Base-by-base conservation (phyloP, 2,797 vertebrate species). In the Glossophaga mutica region DNA sequence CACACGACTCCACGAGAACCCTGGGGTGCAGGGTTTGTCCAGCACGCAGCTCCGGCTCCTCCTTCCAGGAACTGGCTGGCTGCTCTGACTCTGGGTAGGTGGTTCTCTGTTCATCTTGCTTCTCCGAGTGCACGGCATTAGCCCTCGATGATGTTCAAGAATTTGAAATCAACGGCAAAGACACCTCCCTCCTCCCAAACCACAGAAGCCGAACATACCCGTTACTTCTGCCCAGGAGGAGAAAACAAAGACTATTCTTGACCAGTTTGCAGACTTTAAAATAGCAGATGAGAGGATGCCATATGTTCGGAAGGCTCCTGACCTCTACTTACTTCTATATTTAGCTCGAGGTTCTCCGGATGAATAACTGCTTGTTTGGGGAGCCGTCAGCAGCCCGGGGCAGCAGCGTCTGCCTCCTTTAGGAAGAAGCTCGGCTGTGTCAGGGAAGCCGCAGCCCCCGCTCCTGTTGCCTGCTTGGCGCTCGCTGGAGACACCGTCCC, bases 201-300 rank as follows among this genome's bases (percentile, higher is more conserved):
- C 34, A 3, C 62, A 9, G 0, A 21, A 10, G 24, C 86, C 34
- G 1, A 15, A 29, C 1, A 0, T 2, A 19, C 0, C 22, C 50
- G 34, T 19, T 18, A 7, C 76, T 59, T 57, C 8, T 2, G 37
- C 81, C 29, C 22, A 18, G 24, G 39, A 10, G 39, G 42, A 39
- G 37, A 42, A 91, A 70, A 85, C 79, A 81, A 86, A 94, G 85
- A 18, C 14, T 12, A 1, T 81, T 12, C 85, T 67, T 39, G 18
- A n/a, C 62, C 55, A 19, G 32, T 16, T 3, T 11, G 6, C 68
- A 44, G 81, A 26, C 70, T 70, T 65, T 16, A 37, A 78, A 78
- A 59, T 2, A 50, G 90, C 85, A 44, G 62, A 59, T 29, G 90
- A 62, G 62, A 92, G 94, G 16, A 37, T 3, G n/a, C 67, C 71